These are phyloP conservation scores for Myotis findleyi DNA, from an alignment of 2,797 vertebrate genomes.

Conservation along the genomic window DNA sequence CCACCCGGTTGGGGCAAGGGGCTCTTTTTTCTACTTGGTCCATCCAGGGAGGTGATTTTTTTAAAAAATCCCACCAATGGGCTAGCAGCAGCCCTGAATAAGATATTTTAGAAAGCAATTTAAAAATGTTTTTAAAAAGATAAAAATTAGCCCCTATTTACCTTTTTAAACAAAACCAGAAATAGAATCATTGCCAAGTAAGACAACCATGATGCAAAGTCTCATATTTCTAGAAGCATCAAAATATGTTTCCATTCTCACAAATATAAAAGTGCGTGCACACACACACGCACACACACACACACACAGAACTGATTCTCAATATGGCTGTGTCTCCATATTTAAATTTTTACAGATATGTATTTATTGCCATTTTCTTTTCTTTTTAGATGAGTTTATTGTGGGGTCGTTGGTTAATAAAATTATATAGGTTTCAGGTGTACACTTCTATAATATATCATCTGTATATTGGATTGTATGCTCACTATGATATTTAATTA, in stretches of 20 bases:
- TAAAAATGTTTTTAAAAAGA: background rate
- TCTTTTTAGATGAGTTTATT: background rate
- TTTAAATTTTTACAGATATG: background rate
- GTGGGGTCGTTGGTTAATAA: background rate
- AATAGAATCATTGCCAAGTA: background rate
- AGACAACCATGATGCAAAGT: background rate
- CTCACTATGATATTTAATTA: background rate
- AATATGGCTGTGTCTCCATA: background rate
- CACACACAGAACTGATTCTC: background rate
- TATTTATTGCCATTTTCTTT: background rate
- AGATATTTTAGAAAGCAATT: background rate
- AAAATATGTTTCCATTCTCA: background rate
- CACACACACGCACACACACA: background rate
- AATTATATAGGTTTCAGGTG: background rate
- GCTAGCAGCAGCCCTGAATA: background rate
- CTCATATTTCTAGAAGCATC: slow-evolving; percentile 6
- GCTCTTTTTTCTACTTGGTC: background rate
- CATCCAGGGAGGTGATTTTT: background rate
- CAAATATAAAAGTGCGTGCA: background rate
- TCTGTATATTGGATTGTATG: background rate
- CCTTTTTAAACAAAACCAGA: background rate
- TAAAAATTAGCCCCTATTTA: background rate
- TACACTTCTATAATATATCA: background rate
- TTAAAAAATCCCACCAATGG: background rate
- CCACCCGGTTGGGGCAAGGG: background rate